Evolutionary conservation across 2,797 vertebrate genomes (phyloP), one percentile per base, ranked within the genome.

Genomic region (Brachymystax lenok): DNA sequence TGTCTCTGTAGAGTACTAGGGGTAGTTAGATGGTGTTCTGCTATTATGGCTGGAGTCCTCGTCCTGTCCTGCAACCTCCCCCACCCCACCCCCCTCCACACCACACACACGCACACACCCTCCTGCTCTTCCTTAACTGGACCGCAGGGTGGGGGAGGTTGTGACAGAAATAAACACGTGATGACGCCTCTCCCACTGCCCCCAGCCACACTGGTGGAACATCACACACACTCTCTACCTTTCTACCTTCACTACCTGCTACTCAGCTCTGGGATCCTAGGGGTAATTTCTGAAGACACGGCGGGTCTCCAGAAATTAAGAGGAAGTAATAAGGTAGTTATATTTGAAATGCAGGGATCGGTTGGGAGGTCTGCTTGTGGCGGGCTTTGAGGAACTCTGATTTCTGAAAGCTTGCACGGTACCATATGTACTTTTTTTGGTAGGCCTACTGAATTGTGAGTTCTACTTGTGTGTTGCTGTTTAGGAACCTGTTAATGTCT

Each of bases 321-420:
- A 94, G 86, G 86, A 96, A 89, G 87, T 96, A 95, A 83, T 95
- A 95, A 95, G 94, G 94, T 92, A 94, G 84, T 61, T 3, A 7
- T 51, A 19, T 75, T 78, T 84, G 64, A 35, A 30, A 30, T 30
- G 28, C 14, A 27, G 19, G 12, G n/a, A 13, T 51, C 27, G 28
- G 33, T 61, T 19, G 46, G 64, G 14, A 16, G 33, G 61, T 12
- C 3, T 30, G 28, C 28, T 30, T 30, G 28, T 67, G 50, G 54
- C 27, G 17, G 54, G n/a, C 40, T 84, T 76, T 82, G 74, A 84
- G 84, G 86, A 90, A 90, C 81, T 78, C 75, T 61, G 16, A 75
- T 17, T 17, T 78, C 10, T 28, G 77, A 85, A 91, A 89, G 75
- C 40, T 5, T 74, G 75, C 82, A 80, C 86, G 54, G 2, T 28